phyloP scores from a whole-genome alignment of 2,888 invertebrate species.

The Pharmacophagus antenor region DNA sequence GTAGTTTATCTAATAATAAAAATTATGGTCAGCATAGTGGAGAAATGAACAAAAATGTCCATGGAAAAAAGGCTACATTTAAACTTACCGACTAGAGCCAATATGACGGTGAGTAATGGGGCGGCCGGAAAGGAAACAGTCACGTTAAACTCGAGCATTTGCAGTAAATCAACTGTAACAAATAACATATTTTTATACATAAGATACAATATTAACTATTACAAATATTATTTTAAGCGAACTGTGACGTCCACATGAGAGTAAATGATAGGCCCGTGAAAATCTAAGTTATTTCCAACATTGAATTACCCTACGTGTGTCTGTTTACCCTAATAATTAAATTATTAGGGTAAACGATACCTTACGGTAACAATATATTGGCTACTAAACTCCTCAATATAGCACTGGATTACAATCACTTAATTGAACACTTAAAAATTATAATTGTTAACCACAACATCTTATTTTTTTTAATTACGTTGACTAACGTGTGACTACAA shows the following conservation, averaged over 20 bases:
- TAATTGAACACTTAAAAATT: no score
- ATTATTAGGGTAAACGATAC: background rate
- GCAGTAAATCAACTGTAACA: conserved; percentile 95
- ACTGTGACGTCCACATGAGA: background rate
- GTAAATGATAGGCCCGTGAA: background rate
- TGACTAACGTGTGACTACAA: no score
- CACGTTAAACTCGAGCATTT: conserved; percentile 98
- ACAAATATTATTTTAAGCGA: background rate
- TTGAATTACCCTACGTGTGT: background rate
- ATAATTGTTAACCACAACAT: no score
- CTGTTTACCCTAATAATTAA: background rate
- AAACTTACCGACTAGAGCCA: conserved; percentile 97
- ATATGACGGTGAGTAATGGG: conserved; percentile 96
- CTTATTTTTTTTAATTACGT: no score
- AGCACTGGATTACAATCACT: no score
- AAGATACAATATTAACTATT: background rate
- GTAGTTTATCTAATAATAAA: no score
- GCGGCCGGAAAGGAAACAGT: conserved; percentile 97
- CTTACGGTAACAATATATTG: background rate
- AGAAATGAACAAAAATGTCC: no score
- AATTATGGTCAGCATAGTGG: no score
- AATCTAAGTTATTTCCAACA: no score
- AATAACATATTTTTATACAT: conserved; percentile 28
- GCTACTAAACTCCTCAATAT: background rate
- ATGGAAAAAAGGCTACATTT: no score